Base-by-base conservation (phyloP, 2,888 invertebrate species). In the Trissolcus japonicus region DNA sequence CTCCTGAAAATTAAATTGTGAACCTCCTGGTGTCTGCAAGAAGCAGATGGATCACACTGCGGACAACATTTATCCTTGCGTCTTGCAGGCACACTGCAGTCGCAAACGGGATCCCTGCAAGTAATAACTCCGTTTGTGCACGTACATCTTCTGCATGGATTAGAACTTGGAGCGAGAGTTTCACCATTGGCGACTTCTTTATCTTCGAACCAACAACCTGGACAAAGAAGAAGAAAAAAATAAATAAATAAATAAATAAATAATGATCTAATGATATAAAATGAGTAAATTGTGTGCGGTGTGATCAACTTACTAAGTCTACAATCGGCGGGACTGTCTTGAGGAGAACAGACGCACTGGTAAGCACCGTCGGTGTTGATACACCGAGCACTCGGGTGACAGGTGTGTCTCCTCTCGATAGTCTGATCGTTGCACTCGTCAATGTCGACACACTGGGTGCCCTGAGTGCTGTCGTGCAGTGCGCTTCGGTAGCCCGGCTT, bases 321-420 rank as follows among this genome's bases (percentile, higher is more conserved):
- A 88, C 94, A 94, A 77, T 92, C 90, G 69, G 80, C 90, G 69
- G 80, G 76, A 14, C 54, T 78, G 9, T 91, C 89, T 35, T 89
- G 83, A 50, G 86, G 84, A 60, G 92, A 91, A 89, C 96, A 96
- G 83, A 92, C 91, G 89, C 97, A 96, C 83, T 91, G 90, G 89
- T 94, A 96, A 66, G 94, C 92, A 57, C 97, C 96, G 56, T 94
- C 93, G 7, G 92, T 93, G 89, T 96, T 96, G 82, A 94, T 91
- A 90, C 96, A 97, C 81, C 92, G 92, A 81, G 95, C 94, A 82
- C 92, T 93, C 54, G 92, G 91, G 87, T 95, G 95, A 88, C 97
- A 97, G 76, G 95, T 95, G 90, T 95, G 94, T 81, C 91, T 91
- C 79, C 83, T 86, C 75, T 87, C 87, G 77, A 84, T 81, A 53